These are phyloP conservation scores for Mythimna pallens DNA, from an alignment of 2,888 invertebrate species.

Conservation along the genomic window DNA sequence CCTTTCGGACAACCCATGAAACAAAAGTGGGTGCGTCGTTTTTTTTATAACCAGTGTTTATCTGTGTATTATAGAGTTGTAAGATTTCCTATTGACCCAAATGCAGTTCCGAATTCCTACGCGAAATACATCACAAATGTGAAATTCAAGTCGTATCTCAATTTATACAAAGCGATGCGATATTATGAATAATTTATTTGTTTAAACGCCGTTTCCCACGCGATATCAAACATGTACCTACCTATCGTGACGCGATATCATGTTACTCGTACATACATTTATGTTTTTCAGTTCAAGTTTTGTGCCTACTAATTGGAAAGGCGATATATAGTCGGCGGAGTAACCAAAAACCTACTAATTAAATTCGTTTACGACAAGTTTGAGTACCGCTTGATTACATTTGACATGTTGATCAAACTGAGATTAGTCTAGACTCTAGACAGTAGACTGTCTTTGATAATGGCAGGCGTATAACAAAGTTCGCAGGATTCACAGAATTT, in stretches of 20 bases:
- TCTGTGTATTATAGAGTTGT: neutral
- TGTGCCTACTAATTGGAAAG: constrained; percentile 61
- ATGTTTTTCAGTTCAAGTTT: constrained; percentile 30
- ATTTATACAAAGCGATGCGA: constrained; percentile 36
- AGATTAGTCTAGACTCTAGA: constrained; percentile 20
- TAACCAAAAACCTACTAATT: constrained; percentile 58
- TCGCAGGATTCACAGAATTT: constrained; percentile 9
- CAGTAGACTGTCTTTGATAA: constrained; percentile 10
- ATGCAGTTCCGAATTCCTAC: constrained; percentile 18
- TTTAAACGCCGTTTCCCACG: constrained; percentile 62
- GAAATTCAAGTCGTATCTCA: constrained; percentile 45
- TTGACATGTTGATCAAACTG: constrained; percentile 8
- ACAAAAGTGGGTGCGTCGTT: neutral
- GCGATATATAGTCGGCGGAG: constrained; percentile 43
- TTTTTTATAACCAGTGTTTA: neutral
- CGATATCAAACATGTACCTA: constrained; percentile 54
- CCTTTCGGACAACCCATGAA: no score
- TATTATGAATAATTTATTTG: constrained; percentile 61
- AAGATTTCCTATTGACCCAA: constrained; percentile 50
- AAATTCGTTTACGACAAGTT: constrained; percentile 42
- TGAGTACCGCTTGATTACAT: constrained; percentile 29
- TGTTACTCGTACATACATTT: constrained; percentile 40
- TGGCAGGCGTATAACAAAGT: constrained; percentile 4
- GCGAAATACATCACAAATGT: constrained; percentile 27
- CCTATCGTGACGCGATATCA: constrained; percentile 57